Base-by-base conservation (phyloP, 2,888 invertebrate species). In the Prenolepis imparis region DNA sequence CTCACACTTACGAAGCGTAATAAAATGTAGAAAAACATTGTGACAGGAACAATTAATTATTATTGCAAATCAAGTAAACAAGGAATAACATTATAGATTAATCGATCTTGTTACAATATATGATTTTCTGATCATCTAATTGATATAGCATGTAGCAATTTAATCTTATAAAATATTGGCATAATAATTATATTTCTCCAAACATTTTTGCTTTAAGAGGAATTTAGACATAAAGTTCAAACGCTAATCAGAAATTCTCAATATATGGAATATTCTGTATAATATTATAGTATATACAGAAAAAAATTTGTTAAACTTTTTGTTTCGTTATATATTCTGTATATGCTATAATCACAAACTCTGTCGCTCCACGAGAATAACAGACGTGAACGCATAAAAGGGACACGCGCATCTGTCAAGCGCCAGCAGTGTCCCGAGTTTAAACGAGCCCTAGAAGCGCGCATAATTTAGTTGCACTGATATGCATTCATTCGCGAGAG, bases 391-490 rank as follows among this genome's bases (percentile, higher is more conserved):
- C 32, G 28, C 52, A 66, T 75, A 39, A 75, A 75, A 66, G 52
- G 52, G 48, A 75, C 64, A 66, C 39, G 75, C 52, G 36, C 66
- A 66, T 75, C 66, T 75, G 52, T 67, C 77, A 77, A 39, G 67
- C 44, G 67, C 52, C 39, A 24, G 24, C 66, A 36, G 52, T 52
- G 66, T 75, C 18, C 28, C 52, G 66, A 32, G 66, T 67, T 39
- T 66, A 67, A 77, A 77, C 77, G 55, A 77, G 77, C 18, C 48
- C 66, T 66, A 77, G 77, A 77, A 77, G 67, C 52, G 55, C 77
- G 77, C 67, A 77, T 77, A 77, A 77, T 77, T 77, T 77, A 77
- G 77, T 77, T 67, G 67, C 52, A 77, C 39, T n/a, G 77, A 77
- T 77, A 77, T 77, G 66, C 75, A 77, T 77, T 77, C 55, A 77